These are phyloP conservation scores for Acleris cristana DNA, from an alignment of 2,888 invertebrate species.

Conservation along the genomic window DNA sequence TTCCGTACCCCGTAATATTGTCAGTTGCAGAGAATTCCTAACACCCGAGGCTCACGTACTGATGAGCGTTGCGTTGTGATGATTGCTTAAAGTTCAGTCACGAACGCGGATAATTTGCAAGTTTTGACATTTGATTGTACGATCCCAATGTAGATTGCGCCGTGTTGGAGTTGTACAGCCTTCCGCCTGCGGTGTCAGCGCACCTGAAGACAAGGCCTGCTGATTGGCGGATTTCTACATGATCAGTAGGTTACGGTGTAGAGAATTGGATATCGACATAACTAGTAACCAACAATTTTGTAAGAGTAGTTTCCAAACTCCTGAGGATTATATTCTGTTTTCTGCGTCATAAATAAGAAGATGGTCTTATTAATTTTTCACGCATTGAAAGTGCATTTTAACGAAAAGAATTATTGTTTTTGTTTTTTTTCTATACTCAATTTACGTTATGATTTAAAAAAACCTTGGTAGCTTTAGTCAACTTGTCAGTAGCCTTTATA, in stretches of 20 bases:
- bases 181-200: constrained; percentile 35
- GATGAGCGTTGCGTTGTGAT: constrained; percentile 68
- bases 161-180: constrained; percentile 28
- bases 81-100: constrained; percentile 75
- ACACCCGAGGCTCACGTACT: constrained; percentile 51
- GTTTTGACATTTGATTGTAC: constrained; percentile 72
- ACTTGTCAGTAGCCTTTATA: too few species aligned
- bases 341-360: too few species aligned
- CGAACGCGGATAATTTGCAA: constrained; percentile 74
- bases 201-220: constrained; percentile 25
- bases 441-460: too few species aligned
- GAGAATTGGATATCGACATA: constrained; percentile 20
- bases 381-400: too few species aligned
- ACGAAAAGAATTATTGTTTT: too few species aligned
- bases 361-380: too few species aligned
- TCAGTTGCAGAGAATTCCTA: constrained; percentile 27
- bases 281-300: constrained; percentile 1
- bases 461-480: too few species aligned
- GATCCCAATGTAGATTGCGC: constrained; percentile 41
- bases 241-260: constrained; percentile 28
- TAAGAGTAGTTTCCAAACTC: background rate
- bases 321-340: too few species aligned
- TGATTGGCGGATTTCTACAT: constrained; percentile 36
- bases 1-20: constrained; percentile 32
- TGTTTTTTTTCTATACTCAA: too few species aligned